A percentile compares a stretch with the other conserved stretches of the same genome.
Evolutionary conservation across 1,140 invertebrate species (phyloP).

Genomic region (Rhyacophila brunnea): DNA sequence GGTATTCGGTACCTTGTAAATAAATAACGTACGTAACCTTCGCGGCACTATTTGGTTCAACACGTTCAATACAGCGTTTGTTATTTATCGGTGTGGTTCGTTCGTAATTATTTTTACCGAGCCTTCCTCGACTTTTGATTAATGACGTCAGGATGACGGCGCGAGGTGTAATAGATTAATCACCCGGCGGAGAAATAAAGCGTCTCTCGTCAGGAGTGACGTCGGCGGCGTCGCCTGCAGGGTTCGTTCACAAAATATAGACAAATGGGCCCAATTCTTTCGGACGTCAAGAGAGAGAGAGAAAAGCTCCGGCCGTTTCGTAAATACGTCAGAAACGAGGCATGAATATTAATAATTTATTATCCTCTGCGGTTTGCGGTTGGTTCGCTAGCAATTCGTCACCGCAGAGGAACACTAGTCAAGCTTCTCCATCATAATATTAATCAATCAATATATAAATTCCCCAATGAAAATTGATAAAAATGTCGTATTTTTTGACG

Average conservation of each 20-base stretch:
- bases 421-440: too few relatives aligned
- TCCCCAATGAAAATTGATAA: too few relatives aligned
- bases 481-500: too few relatives aligned
- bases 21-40: too few relatives aligned
- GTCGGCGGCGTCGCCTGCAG: constrained; percentile 15
- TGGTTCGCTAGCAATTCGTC: too few relatives aligned
- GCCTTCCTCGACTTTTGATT: constrained; percentile 17
- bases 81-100: constrained; percentile 21
- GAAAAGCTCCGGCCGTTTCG: constrained; percentile 13
- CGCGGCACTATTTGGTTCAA: constrained; percentile 11
- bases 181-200: not conserved
- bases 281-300: constrained; percentile 15
- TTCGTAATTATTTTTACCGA: constrained; percentile 20
- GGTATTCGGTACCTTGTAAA: too few relatives aligned
- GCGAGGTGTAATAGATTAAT: constrained; percentile 22
- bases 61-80: too few relatives aligned
- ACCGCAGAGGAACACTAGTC: too few relatives aligned
- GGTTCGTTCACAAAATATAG: constrained; percentile 12
- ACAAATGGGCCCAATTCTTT: constrained; percentile 25
- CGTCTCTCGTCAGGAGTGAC: constrained; percentile 7
- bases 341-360: constrained; percentile 27
- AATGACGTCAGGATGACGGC: constrained; percentile 9
- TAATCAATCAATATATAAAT: too few relatives aligned
- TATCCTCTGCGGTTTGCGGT: not conserved
- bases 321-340: constrained; percentile 22